phyloP scores from a whole-genome alignment of 1,140 invertebrate species.

The Aphelenchoides avenae region DNA sequence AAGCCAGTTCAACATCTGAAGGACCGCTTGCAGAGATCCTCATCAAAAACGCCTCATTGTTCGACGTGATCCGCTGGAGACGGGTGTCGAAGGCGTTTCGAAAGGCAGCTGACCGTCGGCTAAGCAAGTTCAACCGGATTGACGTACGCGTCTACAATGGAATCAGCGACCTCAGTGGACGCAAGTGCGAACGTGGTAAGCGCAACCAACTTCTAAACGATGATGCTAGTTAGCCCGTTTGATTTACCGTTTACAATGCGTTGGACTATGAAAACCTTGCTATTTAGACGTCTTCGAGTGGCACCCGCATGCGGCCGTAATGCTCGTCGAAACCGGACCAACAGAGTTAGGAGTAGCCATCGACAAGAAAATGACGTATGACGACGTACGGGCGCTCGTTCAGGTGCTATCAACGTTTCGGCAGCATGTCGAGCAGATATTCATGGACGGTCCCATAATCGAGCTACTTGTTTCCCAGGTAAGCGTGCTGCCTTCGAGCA shows the following conservation, averaged over 20 bases:
- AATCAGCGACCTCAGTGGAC: constrained; percentile 33
- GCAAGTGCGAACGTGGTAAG: constrained; percentile 25
- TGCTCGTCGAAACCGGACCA: constrained; percentile 43
- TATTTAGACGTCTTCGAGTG: constrained; percentile 48
- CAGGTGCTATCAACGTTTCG: constrained; percentile 40
- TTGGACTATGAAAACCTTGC: neutral
- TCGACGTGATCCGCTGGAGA: constrained; percentile 51
- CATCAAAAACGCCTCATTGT: constrained; percentile 37
- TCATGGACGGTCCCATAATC: constrained; percentile 51
- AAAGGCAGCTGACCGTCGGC: constrained; percentile 35
- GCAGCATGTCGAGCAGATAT: constrained; percentile 43
- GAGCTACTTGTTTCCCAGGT: constrained; percentile 54
- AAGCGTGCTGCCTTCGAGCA: no score
- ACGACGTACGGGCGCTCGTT: constrained; percentile 42
- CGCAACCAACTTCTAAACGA: neutral
- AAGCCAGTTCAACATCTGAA: constrained; percentile 11
- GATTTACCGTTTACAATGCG: neutral
- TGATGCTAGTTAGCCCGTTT: neutral
- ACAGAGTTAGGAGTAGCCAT: constrained; percentile 48
- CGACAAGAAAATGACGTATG: constrained; percentile 43
- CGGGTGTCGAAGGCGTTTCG: constrained; percentile 46
- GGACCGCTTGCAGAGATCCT: constrained; percentile 37
- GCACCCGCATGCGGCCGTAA: constrained; percentile 47
- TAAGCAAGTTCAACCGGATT: constrained; percentile 40
- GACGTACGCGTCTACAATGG: constrained; percentile 52